These are phyloP conservation scores for Drosophila cardini DNA, from an alignment of 1,140 invertebrate species.

Conservation along the genomic window DNA sequence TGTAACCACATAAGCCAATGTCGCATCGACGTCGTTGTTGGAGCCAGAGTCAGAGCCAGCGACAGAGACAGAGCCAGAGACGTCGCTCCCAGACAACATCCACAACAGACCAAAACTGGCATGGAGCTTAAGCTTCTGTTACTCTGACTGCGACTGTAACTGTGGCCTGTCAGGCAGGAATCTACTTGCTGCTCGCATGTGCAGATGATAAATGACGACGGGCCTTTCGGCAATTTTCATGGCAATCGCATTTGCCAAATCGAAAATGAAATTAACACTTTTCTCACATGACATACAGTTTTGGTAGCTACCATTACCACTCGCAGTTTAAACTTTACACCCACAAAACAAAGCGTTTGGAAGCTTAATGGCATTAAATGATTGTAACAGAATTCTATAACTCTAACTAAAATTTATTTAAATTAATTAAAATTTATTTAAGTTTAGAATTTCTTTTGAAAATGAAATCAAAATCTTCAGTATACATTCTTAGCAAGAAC, in stretches of 20 bases:
- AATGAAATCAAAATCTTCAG: no score
- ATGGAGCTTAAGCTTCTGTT: constrained; percentile 9
- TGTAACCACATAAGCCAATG: constrained; percentile 67
- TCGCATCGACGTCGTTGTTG: constrained; percentile 48
- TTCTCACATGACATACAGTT: constrained; percentile 13
- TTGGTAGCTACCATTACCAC: not conserved
- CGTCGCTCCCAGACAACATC: constrained; percentile 29
- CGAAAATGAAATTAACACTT: constrained; percentile 73
- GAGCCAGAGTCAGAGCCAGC: constrained; percentile 3
- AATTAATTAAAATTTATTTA: no score
- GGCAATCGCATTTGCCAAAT: constrained; percentile 70
- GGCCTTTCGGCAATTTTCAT: constrained; percentile 72
- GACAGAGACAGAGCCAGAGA: constrained; percentile 10
- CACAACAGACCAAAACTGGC: constrained; percentile 23
- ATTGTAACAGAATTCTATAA: constrained; percentile 23
- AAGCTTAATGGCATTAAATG: constrained; percentile 30
- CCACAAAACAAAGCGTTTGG: constrained; percentile 28
- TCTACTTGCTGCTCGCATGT: constrained; percentile 34
- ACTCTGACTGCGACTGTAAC: constrained; percentile 34
- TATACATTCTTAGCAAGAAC: no score
- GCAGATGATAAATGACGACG: constrained; percentile 77
- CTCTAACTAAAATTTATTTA: no score
- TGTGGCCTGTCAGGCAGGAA: constrained; percentile 32
- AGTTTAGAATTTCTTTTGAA: no score
- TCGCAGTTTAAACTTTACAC: constrained; percentile 9